These are phyloP conservation scores for Achlya flavicornis DNA, from an alignment of 2,888 invertebrate species.

Conservation along the genomic window DNA sequence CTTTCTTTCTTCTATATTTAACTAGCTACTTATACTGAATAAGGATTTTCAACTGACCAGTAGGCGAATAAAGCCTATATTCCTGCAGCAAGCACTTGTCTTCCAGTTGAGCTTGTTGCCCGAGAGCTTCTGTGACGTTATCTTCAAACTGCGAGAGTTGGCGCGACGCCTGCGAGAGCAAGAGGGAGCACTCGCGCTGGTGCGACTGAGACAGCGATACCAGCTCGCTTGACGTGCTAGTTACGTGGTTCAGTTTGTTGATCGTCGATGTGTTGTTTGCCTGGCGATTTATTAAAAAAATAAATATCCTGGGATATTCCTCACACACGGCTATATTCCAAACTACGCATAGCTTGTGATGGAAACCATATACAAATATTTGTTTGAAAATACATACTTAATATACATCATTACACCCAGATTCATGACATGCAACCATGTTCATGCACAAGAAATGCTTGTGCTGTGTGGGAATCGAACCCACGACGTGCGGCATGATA, in stretches of 20 bases:
- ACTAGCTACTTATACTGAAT: too few relatives aligned
- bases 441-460: too few relatives aligned
- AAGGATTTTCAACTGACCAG: constrained; percentile 46
- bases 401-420: too few relatives aligned
- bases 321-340: too few relatives aligned
- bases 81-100: constrained; percentile 53
- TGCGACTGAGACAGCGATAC: background rate
- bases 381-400: too few relatives aligned
- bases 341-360: too few relatives aligned
- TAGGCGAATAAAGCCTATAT: constrained; percentile 67
- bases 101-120: constrained; percentile 49
- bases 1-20: too few relatives aligned
- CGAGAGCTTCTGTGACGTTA: constrained; percentile 21
- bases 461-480: too few relatives aligned
- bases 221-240: constrained; percentile 16
- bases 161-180: background rate
- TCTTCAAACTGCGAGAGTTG: background rate
- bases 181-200: background rate
- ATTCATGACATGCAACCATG: too few relatives aligned
- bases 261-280: constrained; percentile 27
- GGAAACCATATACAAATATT: too few relatives aligned
- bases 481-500: too few relatives aligned
- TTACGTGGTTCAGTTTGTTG: constrained; percentile 24
- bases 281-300: constrained; percentile 30
- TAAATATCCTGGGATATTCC: too few relatives aligned